phyloP scores from a whole-genome alignment of 1,140 invertebrate genomes.

The Marisa cornuarietis region DNA sequence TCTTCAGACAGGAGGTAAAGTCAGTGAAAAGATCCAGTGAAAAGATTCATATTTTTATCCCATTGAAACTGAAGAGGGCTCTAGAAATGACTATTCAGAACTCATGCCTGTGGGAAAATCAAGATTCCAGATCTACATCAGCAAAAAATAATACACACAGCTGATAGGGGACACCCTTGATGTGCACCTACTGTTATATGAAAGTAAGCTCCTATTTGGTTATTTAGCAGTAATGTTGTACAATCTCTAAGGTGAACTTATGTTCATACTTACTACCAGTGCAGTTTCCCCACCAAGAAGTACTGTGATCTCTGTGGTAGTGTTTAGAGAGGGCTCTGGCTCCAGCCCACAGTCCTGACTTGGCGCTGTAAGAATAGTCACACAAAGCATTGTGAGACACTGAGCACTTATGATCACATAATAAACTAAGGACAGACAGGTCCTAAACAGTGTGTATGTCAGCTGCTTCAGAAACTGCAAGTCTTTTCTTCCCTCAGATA shows the following conservation, averaged over 20 bases:
- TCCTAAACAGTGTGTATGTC: no score
- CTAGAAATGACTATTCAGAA: no score
- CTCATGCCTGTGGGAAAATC: not conserved
- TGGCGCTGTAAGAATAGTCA: slow-evolving; percentile 31
- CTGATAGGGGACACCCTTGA: no score
- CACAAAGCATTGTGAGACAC: not conserved
- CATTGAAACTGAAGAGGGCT: no score
- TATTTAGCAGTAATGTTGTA: not conserved
- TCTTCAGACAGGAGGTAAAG: no score
- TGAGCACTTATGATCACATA: not conserved
- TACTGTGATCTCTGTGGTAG: slow-evolving; percentile 53
- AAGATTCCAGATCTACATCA: not conserved
- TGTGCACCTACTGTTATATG: no score
- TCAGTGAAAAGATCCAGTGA: no score
- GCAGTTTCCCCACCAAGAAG: slow-evolving; percentile 60
- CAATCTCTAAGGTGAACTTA: not conserved
- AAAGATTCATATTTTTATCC: no score
- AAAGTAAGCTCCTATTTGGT: not conserved
- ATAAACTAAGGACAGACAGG: not conserved
- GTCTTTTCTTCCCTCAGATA: no score
- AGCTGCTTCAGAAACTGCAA: no score
- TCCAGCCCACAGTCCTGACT: slow-evolving; percentile 53
- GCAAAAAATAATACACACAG: not conserved
- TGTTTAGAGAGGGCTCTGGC: slow-evolving; percentile 62
- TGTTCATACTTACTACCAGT: slow-evolving; percentile 53